Conservation (phyloP, 1,140 invertebrate species). For the Dinoponera quadriceps region DNA sequence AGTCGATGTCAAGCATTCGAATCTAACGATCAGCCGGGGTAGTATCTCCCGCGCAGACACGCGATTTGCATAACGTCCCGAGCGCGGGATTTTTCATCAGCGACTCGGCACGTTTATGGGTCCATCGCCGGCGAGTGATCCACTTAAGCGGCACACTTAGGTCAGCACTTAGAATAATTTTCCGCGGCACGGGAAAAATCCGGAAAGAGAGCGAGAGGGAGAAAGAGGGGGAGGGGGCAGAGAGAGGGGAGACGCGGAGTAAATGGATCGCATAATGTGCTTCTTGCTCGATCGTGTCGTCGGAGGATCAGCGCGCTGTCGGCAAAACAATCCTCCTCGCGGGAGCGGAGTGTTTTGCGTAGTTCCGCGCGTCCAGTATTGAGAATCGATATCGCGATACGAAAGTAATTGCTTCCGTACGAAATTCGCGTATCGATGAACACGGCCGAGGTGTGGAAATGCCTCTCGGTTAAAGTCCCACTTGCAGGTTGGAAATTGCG, state of each 20-base stretch:
- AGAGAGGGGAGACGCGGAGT: not conserved
- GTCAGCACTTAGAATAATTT: constrained; percentile 57
- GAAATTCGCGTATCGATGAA: not conserved
- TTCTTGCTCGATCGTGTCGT: constrained; percentile 24
- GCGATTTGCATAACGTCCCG: constrained; percentile 55
- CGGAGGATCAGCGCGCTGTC: constrained; percentile 1
- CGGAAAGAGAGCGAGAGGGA: no score
- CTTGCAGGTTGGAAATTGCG: no score
- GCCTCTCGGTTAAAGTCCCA: no score
- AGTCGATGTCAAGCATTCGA: constrained; percentile 29
- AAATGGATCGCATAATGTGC: constrained; percentile 30
- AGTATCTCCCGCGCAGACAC: not conserved
- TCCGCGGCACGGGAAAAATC: not conserved
- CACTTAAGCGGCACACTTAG: constrained; percentile 44
- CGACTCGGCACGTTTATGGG: constrained; percentile 20
- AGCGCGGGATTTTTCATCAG: constrained; percentile 42
- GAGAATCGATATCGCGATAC: constrained; percentile 7
- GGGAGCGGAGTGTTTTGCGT: constrained; percentile 22
- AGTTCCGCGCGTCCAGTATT: not conserved
- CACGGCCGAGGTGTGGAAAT: not conserved
- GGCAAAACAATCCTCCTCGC: constrained; percentile 31
- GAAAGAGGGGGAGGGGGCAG: not conserved
- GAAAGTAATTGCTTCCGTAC: not conserved
- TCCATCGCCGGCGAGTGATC: constrained; percentile 15
- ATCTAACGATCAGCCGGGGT: constrained; percentile 8